Evolutionary conservation across 2,797 vertebrate genomes (phyloP).

Genomic region (Helarctos malayanus): DNA sequence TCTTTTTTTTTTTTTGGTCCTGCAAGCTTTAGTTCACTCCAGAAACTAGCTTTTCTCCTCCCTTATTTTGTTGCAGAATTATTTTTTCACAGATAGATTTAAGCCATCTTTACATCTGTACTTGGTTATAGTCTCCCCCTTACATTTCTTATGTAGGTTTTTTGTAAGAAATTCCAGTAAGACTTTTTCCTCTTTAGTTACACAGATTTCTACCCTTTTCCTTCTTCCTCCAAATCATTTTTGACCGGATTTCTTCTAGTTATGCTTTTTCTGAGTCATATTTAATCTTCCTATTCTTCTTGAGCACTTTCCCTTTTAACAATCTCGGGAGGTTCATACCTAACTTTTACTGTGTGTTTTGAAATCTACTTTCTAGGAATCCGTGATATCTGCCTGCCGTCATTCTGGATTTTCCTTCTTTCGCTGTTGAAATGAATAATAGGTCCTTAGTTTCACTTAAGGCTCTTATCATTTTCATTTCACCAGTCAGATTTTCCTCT

Average conservation of each 20-base stretch:
- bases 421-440: background rate
- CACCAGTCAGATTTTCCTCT: background rate
- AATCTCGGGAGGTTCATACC: background rate
- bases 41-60: slow-evolving; percentile 15
- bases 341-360: background rate
- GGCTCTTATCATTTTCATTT: slow-evolving; percentile 5
- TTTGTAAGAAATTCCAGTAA: background rate
- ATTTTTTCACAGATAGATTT: slow-evolving; percentile 52
- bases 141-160: background rate
- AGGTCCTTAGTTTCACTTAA: background rate
- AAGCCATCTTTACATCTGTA: slow-evolving; percentile 61
- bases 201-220: background rate
- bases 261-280: background rate
- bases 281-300: background rate
- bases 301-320: background rate
- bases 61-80: background rate
- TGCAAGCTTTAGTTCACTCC: background rate
- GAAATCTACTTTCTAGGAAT: background rate
- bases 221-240: background rate
- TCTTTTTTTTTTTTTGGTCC: background rate
- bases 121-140: background rate
- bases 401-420: background rate
- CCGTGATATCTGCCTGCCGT: background rate
- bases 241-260: background rate
- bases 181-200: background rate